Percentiles rank a stretch among this genome's conserved stretches.
phyloP scores from a whole-genome alignment of 2,888 invertebrate species.

The Callyntrura sp. region DNA sequence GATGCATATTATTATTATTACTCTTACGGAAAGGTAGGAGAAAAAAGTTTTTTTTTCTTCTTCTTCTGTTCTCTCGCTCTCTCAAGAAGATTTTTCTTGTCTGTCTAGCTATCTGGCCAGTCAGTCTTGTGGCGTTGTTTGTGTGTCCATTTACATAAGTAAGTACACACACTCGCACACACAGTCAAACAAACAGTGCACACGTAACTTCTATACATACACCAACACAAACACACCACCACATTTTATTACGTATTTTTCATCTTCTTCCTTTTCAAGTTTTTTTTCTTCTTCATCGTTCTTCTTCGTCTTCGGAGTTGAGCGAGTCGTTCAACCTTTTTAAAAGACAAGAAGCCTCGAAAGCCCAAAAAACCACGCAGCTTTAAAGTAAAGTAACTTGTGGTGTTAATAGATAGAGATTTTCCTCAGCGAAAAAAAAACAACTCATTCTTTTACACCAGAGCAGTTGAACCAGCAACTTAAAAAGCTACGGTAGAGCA shows the following conservation, averaged over 20 bases:
- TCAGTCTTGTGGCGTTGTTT: conserved; percentile 38
- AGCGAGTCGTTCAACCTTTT: conserved; percentile 51
- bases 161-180: not conserved
- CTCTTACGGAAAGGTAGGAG: conserved; percentile 1
- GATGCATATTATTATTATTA: conserved; percentile 10
- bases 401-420: conserved; percentile 26
- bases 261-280: not conserved
- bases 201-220: no score
- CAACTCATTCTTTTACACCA: conserved; percentile 16
- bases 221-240: no score
- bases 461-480: not conserved
- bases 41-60: no score
- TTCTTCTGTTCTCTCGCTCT: no score
- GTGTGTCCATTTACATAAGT: conserved; percentile 35
- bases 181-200: no score
- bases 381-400: not conserved
- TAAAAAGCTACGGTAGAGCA: conserved; percentile 24
- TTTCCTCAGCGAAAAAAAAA: not conserved
- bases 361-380: not conserved
- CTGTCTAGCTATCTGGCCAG: conserved; percentile 6
- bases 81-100: conserved; percentile 3
- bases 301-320: no score
- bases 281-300: no score
- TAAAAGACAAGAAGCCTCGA: conserved; percentile 33
- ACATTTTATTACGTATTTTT: conserved; percentile 36